These are phyloP conservation scores for Apus apus DNA, from an alignment of 2,113 vertebrate species.

Conservation along the genomic window DNA sequence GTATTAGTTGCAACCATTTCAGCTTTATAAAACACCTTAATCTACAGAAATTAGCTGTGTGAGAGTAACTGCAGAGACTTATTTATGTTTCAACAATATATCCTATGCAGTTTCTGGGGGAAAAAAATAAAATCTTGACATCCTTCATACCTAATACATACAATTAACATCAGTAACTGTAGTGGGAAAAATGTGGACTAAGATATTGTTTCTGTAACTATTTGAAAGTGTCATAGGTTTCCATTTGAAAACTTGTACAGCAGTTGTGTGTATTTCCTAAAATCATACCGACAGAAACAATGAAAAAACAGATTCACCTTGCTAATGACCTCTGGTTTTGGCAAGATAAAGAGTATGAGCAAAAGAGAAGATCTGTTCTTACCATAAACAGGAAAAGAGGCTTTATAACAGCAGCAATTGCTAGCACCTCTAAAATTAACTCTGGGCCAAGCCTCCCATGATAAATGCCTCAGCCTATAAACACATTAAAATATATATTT, in stretches of 20 bases:
- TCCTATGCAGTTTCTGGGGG: not conserved
- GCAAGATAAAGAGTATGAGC: not conserved
- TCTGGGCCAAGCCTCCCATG: constrained; percentile 25
- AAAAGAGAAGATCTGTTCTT: constrained; percentile 39
- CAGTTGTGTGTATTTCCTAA: not conserved
- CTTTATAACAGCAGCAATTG: constrained; percentile 22
- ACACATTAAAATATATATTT: not conserved
- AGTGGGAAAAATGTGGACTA: not conserved
- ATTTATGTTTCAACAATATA: not conserved
- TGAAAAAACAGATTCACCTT: constrained; percentile 41
- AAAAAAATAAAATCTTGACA: not conserved
- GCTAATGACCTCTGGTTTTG: constrained; percentile 39
- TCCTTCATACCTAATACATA: not conserved
- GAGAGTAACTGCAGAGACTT: not conserved
- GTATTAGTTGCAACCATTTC: not conserved
- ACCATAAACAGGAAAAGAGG: constrained; percentile 56
- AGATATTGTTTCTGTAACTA: not conserved
- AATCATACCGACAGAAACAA: not conserved
- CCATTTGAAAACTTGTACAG: not conserved
- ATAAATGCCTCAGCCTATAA: constrained; percentile 15
- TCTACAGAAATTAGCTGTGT: not conserved
- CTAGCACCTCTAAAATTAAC: constrained; percentile 60
- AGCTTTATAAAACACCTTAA: not conserved
- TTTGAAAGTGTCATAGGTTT: not conserved
- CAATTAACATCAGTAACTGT: not conserved